These are phyloP conservation scores for Zygogramma bicolorata DNA, from an alignment of 2,888 invertebrate species.

Conservation along the genomic window DNA sequence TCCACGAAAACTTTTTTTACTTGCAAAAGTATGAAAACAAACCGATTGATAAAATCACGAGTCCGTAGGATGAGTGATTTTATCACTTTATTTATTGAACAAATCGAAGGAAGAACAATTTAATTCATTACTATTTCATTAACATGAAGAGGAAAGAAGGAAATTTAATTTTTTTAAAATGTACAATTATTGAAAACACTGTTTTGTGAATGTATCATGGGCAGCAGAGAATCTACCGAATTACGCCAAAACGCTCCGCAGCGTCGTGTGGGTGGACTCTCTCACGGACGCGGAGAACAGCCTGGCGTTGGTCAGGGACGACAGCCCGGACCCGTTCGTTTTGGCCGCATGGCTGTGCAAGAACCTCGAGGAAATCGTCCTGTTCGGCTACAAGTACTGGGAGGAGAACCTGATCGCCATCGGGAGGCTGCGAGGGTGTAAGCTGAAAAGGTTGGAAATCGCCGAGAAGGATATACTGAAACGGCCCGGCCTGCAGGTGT, in stretches of 20 bases:
- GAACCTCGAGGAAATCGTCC: slow-evolving; percentile 71
- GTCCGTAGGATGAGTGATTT: no score
- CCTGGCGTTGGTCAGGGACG: slow-evolving; percentile 51
- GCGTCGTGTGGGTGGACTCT: slow-evolving; percentile 75
- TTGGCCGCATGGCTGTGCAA: slow-evolving; percentile 77
- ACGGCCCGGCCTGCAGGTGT: slow-evolving; percentile 22
- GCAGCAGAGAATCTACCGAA: slow-evolving; percentile 70
- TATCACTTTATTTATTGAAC: no score
- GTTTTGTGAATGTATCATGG: no score
- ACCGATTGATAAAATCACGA: no score
- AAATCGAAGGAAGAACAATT: no score
- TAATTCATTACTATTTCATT: no score
- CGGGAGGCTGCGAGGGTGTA: slow-evolving; percentile 71
- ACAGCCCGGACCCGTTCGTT: slow-evolving; percentile 72
- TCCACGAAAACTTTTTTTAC: no score
- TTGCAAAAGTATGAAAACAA: no score
- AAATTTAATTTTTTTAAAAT: no score
- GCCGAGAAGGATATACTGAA: slow-evolving; percentile 69
- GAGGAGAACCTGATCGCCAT: slow-evolving; percentile 76
- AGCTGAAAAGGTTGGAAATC: slow-evolving; percentile 71
- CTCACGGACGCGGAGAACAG: slow-evolving; percentile 55
- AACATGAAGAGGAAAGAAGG: no score
- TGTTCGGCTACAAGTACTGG: slow-evolving; percentile 72
- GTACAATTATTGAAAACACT: no score
- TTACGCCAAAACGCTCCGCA: slow-evolving; percentile 70